Base-by-base conservation (phyloP, 2,888 invertebrate species). In the Dasypolia templi region DNA sequence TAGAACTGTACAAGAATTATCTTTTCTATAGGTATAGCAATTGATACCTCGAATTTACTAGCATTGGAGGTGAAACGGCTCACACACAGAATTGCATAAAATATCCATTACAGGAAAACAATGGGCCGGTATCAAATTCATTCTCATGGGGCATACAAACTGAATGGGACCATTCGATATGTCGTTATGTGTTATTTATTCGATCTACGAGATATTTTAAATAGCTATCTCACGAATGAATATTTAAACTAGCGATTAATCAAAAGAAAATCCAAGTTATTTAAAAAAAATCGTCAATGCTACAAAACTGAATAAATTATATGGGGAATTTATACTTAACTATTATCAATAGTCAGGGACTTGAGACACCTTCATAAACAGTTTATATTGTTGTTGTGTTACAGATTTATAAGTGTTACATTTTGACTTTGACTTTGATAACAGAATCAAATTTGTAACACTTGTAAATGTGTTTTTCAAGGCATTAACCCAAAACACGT, bases 51-150 rank as follows among this genome's bases (percentile, higher is more conserved):
- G 42, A 62, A 17, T 77, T 62, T 46, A 70, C 44, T 44, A 61
- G 14, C 51, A 66, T 63, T 72, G 55, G 42, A 73, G 44, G 63
- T 32, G 62, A 69, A 69, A 65, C 63, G 87, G 77, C 77, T 83
- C 76, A 81, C 84, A 82, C 81, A 86, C 80, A 71, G 56, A 82
- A 83, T 85, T 90, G 91, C 90, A 90, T 90, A 89, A 90, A 91
- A 90, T 88, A 85, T 82, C 88, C 87, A 86, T 86, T 87, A 86
- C 67, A 76, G 70, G 73, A 69, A 86, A 82, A 86, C 86, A 86
- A 86, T 86, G 76, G 82, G 55, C 58, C 39, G 75, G 70, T 86
- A 81, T 87, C 86, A 73, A 80, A 85, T 87, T 81, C 73, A 64
- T 68, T 79, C 87, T 75, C 81, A 72, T 72, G 74, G 79, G 74